Base-by-base conservation (phyloP, 2,888 invertebrate species). In the Eumerus sabulonum region DNA sequence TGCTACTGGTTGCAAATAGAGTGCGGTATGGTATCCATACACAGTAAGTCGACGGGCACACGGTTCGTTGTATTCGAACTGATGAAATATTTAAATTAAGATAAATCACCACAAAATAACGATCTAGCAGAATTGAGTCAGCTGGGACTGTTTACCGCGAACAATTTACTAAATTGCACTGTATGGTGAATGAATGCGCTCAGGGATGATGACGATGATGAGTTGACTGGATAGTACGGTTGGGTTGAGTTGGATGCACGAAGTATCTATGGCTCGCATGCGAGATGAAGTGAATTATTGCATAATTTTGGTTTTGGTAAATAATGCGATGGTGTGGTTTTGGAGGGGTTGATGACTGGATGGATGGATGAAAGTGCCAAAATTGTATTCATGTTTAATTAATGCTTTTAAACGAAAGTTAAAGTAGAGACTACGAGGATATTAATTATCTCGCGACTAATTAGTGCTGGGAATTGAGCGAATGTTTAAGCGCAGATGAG, bases 1-100 rank as follows among this genome's bases (percentile, higher is more conserved):
- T 40, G 9, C 53, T 36, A 4, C 19, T 36, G 9, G 1, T n/a
- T 35, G 5, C 9, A 27, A 7, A 27, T 27, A 27, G 27, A 27
- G 27, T 27, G 27, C 27, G 27, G 27, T 27, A 7, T 27, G 27
- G 27, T 4, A 27, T 27, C 7, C 27, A 27, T 7, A 27, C 7
- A 27, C 3, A 7, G 7, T 27, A 27, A 7, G 7, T 4, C 27
- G 27, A n/a, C 27, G 27, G 27, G 7, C 27, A 27, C 27, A 27
- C 27, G 27, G 27, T 27, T 27, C 3, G 7, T 18, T 51, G 51
- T 35, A 1, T 50, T 13, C 4, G 36, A 51, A 73, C 84, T 85
- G 85, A 79, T 82, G 76, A 86, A 86, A 85, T 86, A 87, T 86
- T 87, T 87, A 88, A 88, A 88, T 87, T 87, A 87, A 87, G 86